phyloP scores from a whole-genome alignment of 2,888 invertebrate species.

The Aproaerema taeniolella region DNA sequence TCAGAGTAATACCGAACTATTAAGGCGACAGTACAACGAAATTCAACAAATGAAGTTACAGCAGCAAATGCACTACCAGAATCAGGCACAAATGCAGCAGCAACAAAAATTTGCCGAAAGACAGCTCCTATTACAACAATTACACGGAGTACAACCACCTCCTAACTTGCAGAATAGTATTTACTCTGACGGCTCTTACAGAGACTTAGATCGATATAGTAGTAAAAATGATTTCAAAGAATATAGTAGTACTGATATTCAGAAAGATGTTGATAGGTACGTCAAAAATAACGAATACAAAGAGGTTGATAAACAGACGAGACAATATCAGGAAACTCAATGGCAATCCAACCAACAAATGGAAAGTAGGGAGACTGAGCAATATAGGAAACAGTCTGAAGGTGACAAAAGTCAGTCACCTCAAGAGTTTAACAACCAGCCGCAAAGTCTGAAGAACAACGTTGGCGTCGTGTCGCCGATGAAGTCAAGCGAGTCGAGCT shows the following conservation, averaged over 20 bases:
- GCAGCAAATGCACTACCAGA: conserved; percentile 80
- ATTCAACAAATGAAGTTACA: conserved; percentile 81
- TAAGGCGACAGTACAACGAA: conserved; percentile 79
- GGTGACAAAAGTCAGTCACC: conserved; percentile 52
- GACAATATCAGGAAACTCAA: conserved; percentile 56
- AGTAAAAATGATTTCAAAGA: conserved; percentile 66
- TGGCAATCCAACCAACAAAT: conserved; percentile 56
- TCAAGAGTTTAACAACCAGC: conserved; percentile 50
- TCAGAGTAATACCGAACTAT: conserved; percentile 77
- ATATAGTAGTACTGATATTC: conserved; percentile 57
- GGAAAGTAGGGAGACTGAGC: conserved; percentile 53
- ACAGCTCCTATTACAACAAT: conserved; percentile 78
- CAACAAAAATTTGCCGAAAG: conserved; percentile 81
- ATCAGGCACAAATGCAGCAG: conserved; percentile 79
- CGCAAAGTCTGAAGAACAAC: conserved; percentile 43
- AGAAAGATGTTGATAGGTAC: conserved; percentile 57
- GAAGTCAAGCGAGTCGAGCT: conserved; percentile 69
- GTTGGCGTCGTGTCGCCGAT: conserved; percentile 53
- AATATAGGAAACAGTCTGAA: conserved; percentile 48
- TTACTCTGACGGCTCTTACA: conserved; percentile 65
- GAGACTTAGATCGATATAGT: conserved; percentile 65
- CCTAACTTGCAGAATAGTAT: conserved; percentile 70
- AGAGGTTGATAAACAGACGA: conserved; percentile 56
- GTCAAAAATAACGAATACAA: conserved; percentile 58
- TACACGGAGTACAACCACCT: conserved; percentile 73